A percentile compares a stretch with the other conserved stretches of the same genome.
Evolutionary conservation across 35 echinoderm and acorn worm species (phyloP).

Genomic region (Ophiothrix spiculata): DNA sequence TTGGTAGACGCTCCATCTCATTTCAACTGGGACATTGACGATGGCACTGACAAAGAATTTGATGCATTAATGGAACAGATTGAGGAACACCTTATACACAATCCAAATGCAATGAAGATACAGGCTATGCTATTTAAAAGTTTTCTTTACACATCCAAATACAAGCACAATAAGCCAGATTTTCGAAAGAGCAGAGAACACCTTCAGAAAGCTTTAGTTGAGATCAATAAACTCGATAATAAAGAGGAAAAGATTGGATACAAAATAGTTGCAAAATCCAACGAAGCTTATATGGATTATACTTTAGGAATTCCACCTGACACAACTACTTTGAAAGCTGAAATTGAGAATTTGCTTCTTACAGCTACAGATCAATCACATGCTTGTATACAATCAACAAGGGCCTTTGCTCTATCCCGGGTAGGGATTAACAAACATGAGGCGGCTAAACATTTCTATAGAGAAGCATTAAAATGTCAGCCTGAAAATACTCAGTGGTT

Average conservation of each 20-base stretch:
- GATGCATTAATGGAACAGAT: not conserved
- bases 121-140: not conserved
- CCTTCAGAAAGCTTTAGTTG: not conserved
- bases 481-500: not conserved
- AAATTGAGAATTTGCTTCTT: not conserved
- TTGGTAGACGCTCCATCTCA: not conserved
- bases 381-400: not conserved
- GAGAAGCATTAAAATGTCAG: not conserved
- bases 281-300: not conserved
- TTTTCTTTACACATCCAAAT: not conserved
- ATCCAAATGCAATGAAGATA: not conserved
- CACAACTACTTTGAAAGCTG: not conserved
- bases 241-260: not conserved
- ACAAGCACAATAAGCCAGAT: not conserved
- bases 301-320: not conserved
- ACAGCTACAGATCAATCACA: not conserved
- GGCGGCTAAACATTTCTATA: not conserved
- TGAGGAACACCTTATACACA: not conserved
- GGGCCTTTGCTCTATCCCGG: not conserved
- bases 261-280: not conserved
- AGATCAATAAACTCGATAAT: not conserved
- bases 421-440: not conserved
- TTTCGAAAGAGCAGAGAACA: not conserved
- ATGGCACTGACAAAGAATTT: not conserved
- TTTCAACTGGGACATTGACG: not conserved